These are phyloP conservation scores for Rhingia campestris DNA, from an alignment of 2,888 invertebrate genomes.

Conservation along the genomic window DNA sequence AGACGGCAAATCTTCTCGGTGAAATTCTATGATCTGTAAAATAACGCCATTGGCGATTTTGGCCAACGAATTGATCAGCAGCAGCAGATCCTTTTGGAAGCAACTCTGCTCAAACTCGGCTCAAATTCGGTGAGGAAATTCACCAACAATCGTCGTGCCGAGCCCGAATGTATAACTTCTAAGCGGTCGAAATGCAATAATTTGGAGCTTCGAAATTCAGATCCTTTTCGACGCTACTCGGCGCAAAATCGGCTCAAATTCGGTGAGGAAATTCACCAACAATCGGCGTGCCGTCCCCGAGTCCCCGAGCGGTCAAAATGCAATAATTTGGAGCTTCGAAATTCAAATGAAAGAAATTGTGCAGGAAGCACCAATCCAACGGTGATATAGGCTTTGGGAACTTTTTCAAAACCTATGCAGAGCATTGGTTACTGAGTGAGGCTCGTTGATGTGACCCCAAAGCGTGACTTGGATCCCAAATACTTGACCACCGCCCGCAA, in stretches of 20 bases:
- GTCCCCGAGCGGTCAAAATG: conserved; percentile 85
- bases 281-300: conserved; percentile 86
- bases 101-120: too few species aligned
- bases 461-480: conserved; percentile 82
- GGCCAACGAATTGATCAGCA: conserved; percentile 80
- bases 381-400: conserved; percentile 89
- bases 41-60: conserved; percentile 81
- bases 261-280: conserved; percentile 86
- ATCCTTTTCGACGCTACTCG: conserved; percentile 82
- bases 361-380: conserved; percentile 87
- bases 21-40: conserved; percentile 82
- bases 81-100: conserved; percentile 80
- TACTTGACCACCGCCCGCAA: conserved; percentile 86
- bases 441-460: conserved; percentile 79
- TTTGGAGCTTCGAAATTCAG: conserved; percentile 83
- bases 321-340: conserved; percentile 84
- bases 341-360: conserved; percentile 84
- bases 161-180: conserved; percentile 86
- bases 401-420: conserved; percentile 85
- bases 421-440: conserved; percentile 83
- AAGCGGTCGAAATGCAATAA: conserved; percentile 85
- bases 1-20: conserved; percentile 80
- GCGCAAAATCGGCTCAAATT: conserved; percentile 83
- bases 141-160: conserved; percentile 86
- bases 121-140: conserved; percentile 85